These are phyloP conservation scores for Tetramorium parvispinum DNA, from an alignment of 1,140 invertebrate genomes.

Conservation along the genomic window DNA sequence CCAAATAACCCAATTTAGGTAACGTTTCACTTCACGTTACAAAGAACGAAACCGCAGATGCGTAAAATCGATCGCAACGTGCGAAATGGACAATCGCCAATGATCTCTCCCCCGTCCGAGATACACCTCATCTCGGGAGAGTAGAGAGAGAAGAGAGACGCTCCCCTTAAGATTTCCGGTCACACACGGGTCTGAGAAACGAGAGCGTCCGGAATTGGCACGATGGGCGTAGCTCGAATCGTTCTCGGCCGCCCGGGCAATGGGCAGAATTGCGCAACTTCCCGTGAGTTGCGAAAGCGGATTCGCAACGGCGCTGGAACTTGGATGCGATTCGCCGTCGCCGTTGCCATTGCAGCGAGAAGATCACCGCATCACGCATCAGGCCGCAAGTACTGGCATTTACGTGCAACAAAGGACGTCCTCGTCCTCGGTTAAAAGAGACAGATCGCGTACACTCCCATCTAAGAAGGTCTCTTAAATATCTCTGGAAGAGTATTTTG, in stretches of 20 bases:
- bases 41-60: background rate
- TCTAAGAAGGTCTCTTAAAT: conserved; percentile 3
- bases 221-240: conserved; percentile 49
- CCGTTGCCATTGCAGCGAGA: background rate
- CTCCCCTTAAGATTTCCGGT: conserved; percentile 48
- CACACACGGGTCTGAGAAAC: conserved; percentile 47
- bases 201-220: conserved; percentile 58
- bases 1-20: background rate
- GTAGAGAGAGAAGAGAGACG: background rate
- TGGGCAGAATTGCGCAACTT: conserved; percentile 64
- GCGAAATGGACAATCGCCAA: conserved; percentile 5
- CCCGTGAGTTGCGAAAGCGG: conserved; percentile 60
- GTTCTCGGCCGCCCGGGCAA: conserved; percentile 20
- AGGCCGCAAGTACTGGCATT: conserved; percentile 37
- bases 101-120: conserved; percentile 16
- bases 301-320: conserved; percentile 32
- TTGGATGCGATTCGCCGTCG: conserved; percentile 13
- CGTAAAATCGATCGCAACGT: conserved; percentile 5
- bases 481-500: background rate
- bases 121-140: conserved; percentile 32
- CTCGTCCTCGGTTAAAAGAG: conserved; percentile 4
- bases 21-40: background rate
- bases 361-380: conserved; percentile 38
- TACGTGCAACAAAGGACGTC: conserved; percentile 32
- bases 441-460: conserved; percentile 37